Base-by-base conservation (phyloP, 2,797 vertebrate genomes). In the Etheostoma nigrum region DNA sequence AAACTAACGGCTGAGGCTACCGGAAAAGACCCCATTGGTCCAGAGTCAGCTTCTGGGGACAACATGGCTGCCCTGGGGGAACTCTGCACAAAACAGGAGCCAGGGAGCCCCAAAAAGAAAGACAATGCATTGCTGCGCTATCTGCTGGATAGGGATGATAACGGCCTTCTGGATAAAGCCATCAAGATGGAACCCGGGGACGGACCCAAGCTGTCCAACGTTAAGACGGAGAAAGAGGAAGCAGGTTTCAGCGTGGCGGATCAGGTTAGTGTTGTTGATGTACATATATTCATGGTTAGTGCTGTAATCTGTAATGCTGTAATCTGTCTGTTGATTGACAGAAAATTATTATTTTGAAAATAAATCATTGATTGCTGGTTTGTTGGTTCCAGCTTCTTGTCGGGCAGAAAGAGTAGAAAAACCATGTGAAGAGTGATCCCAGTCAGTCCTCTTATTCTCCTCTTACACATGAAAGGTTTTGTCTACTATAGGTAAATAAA, bases 101-200 rank as follows among this genome's bases (percentile, higher is more conserved):
- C 97, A 0, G 93, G 92, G 40, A 99, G 97, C 93, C 98, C 98
- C 87, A 99, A 97, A 90, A 99, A 98, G 95, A 99, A 98, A 93
- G 98, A 99, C 94, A 99, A 99, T 77, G 98, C 97, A 76, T 94
- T 99, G 94, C 95, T 99, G 82, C 97, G 98, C 84, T 99, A 98
- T 81, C 95, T 99, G 90, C 89, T 99, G 90, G 98, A 99, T 89
- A 96, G 97, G 92, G 98, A 99, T 45, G 97, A 99, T 91, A 97
- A 96, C 88, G 89, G 94, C 85, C 91, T 97, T 87, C 95, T 96
- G 83, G 97, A 98, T 81, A 97, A 97, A 77, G 95, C 93, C 84
- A 95, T 97, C 79, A 97, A 99, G 92, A 94, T 96, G 88, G 98
- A 98, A 82, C 91, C 96, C 8, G 88, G 92, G 51, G 91, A 92